These are phyloP conservation scores for Zele albiditarsus DNA, from an alignment of 2,888 invertebrate genomes.

Conservation along the genomic window DNA sequence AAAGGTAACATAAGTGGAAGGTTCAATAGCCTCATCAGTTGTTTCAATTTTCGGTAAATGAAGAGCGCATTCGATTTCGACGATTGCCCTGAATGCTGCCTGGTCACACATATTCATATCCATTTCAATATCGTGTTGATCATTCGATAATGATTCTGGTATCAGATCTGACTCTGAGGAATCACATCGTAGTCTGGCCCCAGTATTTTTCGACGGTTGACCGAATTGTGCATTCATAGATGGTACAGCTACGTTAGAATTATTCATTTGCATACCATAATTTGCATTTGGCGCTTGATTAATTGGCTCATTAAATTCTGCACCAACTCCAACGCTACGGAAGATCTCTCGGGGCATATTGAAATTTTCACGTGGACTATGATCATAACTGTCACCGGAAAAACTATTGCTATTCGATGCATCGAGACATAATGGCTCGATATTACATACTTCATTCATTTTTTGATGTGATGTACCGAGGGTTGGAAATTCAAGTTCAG, in stretches of 20 bases:
- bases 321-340: conserved; percentile 68
- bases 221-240: not conserved
- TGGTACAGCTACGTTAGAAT: not conserved
- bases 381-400: conserved; percentile 60
- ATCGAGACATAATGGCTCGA: conserved; percentile 52
- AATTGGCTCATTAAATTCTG: conserved; percentile 63
- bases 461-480: conserved; percentile 27
- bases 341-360: conserved; percentile 60
- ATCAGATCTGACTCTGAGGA: not conserved
- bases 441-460: conserved; percentile 28
- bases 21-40: conserved; percentile 72
- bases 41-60: conserved; percentile 74
- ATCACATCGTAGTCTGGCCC: not conserved
- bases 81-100: conserved; percentile 72
- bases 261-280: conserved; percentile 36
- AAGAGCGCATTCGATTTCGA: conserved; percentile 76
- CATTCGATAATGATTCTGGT: not conserved
- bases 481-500: conserved; percentile 46
- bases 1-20: conserved; percentile 78
- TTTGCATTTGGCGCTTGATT: conserved; percentile 52
- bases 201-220: not conserved
- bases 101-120: not conserved
- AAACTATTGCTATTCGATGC: conserved; percentile 55
- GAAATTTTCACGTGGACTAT: conserved; percentile 59
- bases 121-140: not conserved